phyloP scores from a whole-genome alignment of 2,888 invertebrate species.

The Eremobia ochroleuca region DNA sequence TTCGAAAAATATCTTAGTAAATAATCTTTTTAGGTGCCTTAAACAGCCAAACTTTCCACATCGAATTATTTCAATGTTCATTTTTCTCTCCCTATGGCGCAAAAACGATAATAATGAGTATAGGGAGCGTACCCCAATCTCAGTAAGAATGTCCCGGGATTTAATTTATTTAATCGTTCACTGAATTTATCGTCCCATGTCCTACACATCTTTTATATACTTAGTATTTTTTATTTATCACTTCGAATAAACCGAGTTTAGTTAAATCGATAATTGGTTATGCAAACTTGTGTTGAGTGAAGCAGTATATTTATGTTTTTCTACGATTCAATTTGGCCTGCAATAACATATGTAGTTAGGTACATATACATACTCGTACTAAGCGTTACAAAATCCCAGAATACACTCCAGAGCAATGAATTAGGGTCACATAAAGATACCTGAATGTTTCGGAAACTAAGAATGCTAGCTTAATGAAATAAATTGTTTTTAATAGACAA shows the following conservation, averaged over 20 bases:
- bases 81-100: neutral
- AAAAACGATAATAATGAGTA: constrained; percentile 3
- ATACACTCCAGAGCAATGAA: too few relatives aligned
- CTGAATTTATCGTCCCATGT: constrained; percentile 21
- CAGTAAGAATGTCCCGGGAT: neutral
- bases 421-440: too few relatives aligned
- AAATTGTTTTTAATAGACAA: too few relatives aligned
- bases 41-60: neutral
- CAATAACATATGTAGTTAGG: neutral
- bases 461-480: too few relatives aligned
- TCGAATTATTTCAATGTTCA: neutral
- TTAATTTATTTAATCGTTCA: constrained; percentile 19
- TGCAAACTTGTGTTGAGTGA: constrained; percentile 8
- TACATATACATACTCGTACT: too few relatives aligned
- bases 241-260: constrained; percentile 18
- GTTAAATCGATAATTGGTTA: constrained; percentile 9
- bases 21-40: neutral
- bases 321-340: constrained; percentile 6
- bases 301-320: constrained; percentile 18
- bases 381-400: constrained; percentile 1
- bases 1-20: neutral
- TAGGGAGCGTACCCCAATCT: constrained; percentile 3
- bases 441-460: too few relatives aligned
- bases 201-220: neutral
- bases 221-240: constrained; percentile 21